Base-by-base conservation (phyloP, 1,140 invertebrate species). In the Cyrtorhinus lividipennis region DNA sequence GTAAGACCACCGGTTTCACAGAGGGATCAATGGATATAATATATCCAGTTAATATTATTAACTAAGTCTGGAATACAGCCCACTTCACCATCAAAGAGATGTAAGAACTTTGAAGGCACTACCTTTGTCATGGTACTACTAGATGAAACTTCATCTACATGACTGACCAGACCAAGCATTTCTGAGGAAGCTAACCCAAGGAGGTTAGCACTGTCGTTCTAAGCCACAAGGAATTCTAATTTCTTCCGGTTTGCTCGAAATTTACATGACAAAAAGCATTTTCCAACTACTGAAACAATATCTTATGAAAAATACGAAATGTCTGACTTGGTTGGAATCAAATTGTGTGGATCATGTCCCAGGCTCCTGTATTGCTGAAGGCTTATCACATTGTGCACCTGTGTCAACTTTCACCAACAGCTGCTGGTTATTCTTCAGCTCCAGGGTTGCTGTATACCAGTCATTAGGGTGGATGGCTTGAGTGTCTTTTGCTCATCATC, bases 71-170 rank as follows among this genome's bases (percentile, higher is more conserved):
- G 59, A 27, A 60, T 60, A n/a, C 24, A 60, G 23, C 59, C 59
- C 20, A 60, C 59, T 60, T 60, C 59, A 60, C 59, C 27, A 23
- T 60, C 25, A 60, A 60, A 60, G 13, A 60, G 30, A 25, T 60
- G 13, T 30, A 25, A 20, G 23, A 27, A 60, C 18, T 38, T 30
- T n/a, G 24, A 23, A 30, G 24, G 59, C 2, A 60, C 18, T 24
- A 27, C 23, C 8, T 13, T 53, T 13, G 48, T 53, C 48, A 53
- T 13, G 18, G 48, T 59, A 25, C 2, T 2, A 38, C 30, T 38
- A 30, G 59, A 60, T 60, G 59, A 38, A 60, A 30, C 24, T 13
- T 60, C 18, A 30, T 30, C 59, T 30, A 30, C 15, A 38, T 12
- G 48, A 53, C 48, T 53, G 48, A 60, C 30, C 27, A 60, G 22